Evolutionary conservation across 2,888 invertebrate species (phyloP).

Genomic region (Apotomis capreana): DNA sequence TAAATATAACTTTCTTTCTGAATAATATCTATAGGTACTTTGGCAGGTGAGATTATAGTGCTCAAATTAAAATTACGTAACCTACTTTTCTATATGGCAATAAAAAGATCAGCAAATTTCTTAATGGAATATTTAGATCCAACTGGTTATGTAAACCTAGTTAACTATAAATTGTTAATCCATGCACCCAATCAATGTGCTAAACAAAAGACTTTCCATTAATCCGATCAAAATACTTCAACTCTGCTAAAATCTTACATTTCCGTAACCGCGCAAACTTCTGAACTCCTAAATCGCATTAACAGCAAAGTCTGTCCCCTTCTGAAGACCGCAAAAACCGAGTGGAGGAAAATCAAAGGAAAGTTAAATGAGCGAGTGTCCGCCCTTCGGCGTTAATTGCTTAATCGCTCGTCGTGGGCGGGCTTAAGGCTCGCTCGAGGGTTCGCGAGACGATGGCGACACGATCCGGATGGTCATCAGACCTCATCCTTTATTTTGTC

Average conservation of each 20-base stretch:
- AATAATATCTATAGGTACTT: background rate
- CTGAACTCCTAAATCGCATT: constrained; percentile 36
- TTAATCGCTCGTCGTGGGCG: constrained; percentile 75
- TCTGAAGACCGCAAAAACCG: constrained; percentile 58
- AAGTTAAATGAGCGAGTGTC: constrained; percentile 72
- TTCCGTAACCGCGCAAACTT: constrained; percentile 34
- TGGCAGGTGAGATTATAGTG: no score
- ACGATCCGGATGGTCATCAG: constrained; percentile 14
- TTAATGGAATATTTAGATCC: no score
- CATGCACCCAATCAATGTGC: background rate
- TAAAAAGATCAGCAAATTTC: no score
- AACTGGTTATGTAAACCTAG: no score
- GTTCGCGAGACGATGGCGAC: constrained; percentile 19
- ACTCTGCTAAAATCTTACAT: constrained; percentile 25
- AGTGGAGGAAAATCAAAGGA: constrained; percentile 67
- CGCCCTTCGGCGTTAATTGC: constrained; percentile 81
- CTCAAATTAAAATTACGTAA: no score
- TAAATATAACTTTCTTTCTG: no score
- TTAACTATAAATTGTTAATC: background rate
- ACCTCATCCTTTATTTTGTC: background rate
- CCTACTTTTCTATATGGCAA: no score
- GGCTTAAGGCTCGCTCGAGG: constrained; percentile 48
- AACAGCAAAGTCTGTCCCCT: constrained; percentile 36
- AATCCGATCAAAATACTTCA: constrained; percentile 6
- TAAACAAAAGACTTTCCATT: background rate